Conservation (phyloP, 2,797 vertebrate species). For the Acrossocheilus fasciatus region DNA sequence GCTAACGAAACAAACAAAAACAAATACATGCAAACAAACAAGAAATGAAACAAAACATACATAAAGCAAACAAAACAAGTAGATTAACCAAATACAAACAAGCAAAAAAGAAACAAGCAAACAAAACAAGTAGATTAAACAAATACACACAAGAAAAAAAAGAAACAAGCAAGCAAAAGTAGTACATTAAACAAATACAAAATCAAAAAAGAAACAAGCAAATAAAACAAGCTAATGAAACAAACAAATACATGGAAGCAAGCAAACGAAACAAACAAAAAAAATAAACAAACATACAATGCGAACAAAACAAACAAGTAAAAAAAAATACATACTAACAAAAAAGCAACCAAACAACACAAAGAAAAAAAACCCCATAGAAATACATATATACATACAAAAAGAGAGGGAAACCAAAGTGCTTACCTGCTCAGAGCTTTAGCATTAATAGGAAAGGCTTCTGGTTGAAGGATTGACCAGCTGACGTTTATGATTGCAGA, state of each 20-base stretch:
- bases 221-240: not conserved
- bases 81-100: not conserved
- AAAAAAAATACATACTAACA: not conserved
- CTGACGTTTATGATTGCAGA: slow-evolving; percentile 29
- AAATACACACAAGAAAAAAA: not conserved
- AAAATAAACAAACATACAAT: not conserved
- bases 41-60: not conserved
- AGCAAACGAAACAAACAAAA: not conserved
- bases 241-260: not conserved
- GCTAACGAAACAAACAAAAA: not conserved
- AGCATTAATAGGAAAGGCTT: not conserved
- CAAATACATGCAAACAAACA: not conserved
- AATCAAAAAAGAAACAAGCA: not conserved
- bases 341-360: not conserved
- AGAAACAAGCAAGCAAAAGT: not conserved
- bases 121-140: not conserved
- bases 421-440: slow-evolving; percentile 11
- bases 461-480: slow-evolving; percentile 24
- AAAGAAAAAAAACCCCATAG: not conserved
- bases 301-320: not conserved
- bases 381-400: not conserved
- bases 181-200: not conserved
- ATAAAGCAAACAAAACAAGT: not conserved
- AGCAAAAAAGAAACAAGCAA: not conserved
- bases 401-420: not conserved